phyloP scores from a whole-genome alignment of 2,888 invertebrate species.

The Plebejus argus region DNA sequence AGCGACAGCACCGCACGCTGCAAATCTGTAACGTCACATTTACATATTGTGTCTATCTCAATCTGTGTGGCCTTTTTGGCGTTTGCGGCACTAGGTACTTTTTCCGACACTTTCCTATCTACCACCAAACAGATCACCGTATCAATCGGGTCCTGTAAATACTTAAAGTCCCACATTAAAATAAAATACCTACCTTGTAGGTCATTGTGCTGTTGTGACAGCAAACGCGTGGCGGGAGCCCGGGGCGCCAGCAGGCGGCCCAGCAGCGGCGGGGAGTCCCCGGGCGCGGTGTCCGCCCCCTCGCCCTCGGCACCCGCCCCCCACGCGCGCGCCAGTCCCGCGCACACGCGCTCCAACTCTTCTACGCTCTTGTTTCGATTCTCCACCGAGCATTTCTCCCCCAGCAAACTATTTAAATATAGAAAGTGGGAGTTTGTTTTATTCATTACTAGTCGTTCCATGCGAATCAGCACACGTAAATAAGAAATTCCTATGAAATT shows the following conservation, averaged over 20 bases:
- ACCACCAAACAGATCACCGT: neutral
- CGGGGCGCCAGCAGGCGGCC: constrained; percentile 45
- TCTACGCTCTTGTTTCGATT: constrained; percentile 36
- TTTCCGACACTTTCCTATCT: neutral
- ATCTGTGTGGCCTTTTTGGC: too few relatives aligned
- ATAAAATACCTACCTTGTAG: neutral
- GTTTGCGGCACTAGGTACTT: too few relatives aligned
- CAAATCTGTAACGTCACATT: constrained; percentile 70
- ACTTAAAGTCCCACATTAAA: neutral
- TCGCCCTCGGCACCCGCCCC: constrained; percentile 49
- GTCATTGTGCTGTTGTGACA: constrained; percentile 44
- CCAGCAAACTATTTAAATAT: constrained; percentile 33
- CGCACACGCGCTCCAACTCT: constrained; percentile 55
- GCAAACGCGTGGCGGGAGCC: constrained; percentile 55
- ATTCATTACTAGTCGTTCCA: too few relatives aligned
- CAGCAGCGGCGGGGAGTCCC: constrained; percentile 44
- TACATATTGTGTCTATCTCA: neutral
- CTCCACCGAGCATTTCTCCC: constrained; percentile 2
- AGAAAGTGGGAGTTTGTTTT: neutral
- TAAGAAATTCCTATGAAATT: too few relatives aligned
- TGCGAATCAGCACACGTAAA: too few relatives aligned
- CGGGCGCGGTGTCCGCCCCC: constrained; percentile 44
- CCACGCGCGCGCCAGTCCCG: constrained; percentile 53
- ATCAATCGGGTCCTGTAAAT: too few relatives aligned
- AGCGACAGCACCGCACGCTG: constrained; percentile 85